Evolutionary conservation across 2,888 invertebrate species (phyloP).

Genomic region (Microplitis manilae): DNA sequence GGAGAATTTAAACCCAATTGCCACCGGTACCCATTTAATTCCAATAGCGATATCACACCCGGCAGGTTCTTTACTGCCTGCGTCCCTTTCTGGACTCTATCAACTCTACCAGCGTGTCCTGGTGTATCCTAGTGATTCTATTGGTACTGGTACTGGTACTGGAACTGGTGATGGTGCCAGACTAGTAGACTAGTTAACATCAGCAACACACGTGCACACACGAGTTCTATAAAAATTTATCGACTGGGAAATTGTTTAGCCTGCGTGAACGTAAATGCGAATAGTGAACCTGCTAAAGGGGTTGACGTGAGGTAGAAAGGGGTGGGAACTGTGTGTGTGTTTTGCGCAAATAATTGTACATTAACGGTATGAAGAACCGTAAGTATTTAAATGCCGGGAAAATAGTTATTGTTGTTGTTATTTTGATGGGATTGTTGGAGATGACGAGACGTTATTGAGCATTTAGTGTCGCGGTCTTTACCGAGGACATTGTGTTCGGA

Average conservation of each 20-base stretch:
- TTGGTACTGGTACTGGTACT: no score
- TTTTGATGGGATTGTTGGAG: background rate
- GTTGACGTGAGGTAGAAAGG: no score
- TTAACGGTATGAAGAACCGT: background rate
- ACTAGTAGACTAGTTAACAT: background rate
- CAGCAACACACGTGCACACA: conserved; percentile 6
- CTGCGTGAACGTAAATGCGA: conserved; percentile 53
- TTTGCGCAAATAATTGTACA: background rate
- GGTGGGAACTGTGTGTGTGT: no score
- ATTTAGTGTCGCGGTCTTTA: background rate
- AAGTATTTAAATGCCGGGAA: background rate
- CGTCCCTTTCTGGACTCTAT: conserved; percentile 1
- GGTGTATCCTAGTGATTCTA: no score
- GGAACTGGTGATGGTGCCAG: no score
- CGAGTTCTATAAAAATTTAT: conserved; percentile 70
- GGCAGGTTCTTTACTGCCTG: background rate
- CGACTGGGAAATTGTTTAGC: conserved; percentile 72
- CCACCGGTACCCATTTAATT: background rate
- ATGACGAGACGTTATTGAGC: background rate
- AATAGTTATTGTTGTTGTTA: background rate
- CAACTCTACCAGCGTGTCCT: no score
- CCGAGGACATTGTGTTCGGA: background rate
- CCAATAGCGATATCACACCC: background rate
- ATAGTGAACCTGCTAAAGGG: background rate
- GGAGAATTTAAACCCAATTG: background rate